A percentile compares a stretch with the other conserved stretches of the same genome.
Conservation (phyloP, 2,888 invertebrate species). For the Altica lythri region DNA sequence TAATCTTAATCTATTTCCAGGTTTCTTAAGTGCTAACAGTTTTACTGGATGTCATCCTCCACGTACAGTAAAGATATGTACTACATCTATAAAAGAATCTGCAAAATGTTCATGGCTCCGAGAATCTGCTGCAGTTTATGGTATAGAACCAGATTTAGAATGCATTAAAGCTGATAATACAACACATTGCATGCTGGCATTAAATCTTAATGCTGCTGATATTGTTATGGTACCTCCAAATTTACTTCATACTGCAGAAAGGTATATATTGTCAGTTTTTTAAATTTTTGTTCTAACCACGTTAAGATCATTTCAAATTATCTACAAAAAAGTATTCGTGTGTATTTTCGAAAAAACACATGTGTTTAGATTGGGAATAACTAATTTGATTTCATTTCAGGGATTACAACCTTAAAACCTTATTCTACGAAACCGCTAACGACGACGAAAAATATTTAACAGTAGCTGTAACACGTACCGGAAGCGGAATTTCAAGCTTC, state of each 20-base stretch:
- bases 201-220: constrained; percentile 69
- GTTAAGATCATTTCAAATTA: too few relatives aligned
- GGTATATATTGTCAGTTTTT: constrained; percentile 48
- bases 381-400: too few relatives aligned
- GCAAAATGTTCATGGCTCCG: constrained; percentile 81
- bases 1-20: too few relatives aligned
- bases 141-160: constrained; percentile 78
- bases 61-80: constrained; percentile 66
- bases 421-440: constrained; percentile 67
- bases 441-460: constrained; percentile 67
- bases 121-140: constrained; percentile 74
- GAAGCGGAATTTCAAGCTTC: constrained; percentile 63
- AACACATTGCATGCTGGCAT: constrained; percentile 71
- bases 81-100: constrained; percentile 70
- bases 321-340: too few relatives aligned
- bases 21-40: constrained; percentile 69
- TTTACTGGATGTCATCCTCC: constrained; percentile 72
- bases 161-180: constrained; percentile 68
- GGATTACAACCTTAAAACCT: constrained; percentile 61
- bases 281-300: too few relatives aligned
- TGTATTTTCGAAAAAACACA: too few relatives aligned
- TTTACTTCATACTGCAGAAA: constrained; percentile 69
- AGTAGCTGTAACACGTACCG: constrained; percentile 69
- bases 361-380: too few relatives aligned
- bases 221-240: constrained; percentile 74